Evolutionary conservation across 2,888 invertebrate genomes (phyloP), one percentile per base, ranked within the genome.

Genomic region (Catocala nupta): DNA sequence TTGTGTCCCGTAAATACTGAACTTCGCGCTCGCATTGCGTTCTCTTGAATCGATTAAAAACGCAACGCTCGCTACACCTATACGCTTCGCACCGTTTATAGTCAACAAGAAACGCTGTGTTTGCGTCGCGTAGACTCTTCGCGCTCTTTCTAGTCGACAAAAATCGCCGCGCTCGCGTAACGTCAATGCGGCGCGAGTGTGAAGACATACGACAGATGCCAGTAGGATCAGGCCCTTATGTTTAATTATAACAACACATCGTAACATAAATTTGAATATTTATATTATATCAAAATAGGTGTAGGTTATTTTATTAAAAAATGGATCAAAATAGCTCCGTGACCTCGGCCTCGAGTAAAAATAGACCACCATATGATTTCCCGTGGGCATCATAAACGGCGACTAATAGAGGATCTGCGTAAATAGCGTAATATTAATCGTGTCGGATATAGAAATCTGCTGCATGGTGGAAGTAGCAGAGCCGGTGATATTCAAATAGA

Each of bases 331-430:
- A 51, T 8, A 51, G 43, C 39, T 44, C 36, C 6, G 53, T 44
- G 34, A 59, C 63, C 59, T 55, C 51, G 58, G 55, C 42, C 51
- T 51, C 51, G 16, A n/a, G 12, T 50, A 58, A 49, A 63, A 54
- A 63, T 63, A 63, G 13, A 48, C 13, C 44, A 33, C 45, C 61
- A 55, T 52, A 47, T 42, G 39, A 56, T 62, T 62, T 62, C 47
- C 51, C 61, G 13, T 33, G 47, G 43, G 56, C 11, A 47, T 42
- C 12, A 44, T 55, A 51, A 60, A 39, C 50, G 50, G 34, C 50
- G 36, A 25, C 54, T 60, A 55, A 55, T 60, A 55, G 45, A 36
- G 36, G 34, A 49, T 54, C 48, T 42, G 48, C 54, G 48, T 12
- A 59, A 54, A 59, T 59, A 49, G 13, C 33, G 11, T 42, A 36